Percentiles rank a stretch among this genome's conserved stretches.
Evolutionary conservation across 2,113 vertebrate genomes (phyloP).

Genomic region (Montifringilla adamsi): DNA sequence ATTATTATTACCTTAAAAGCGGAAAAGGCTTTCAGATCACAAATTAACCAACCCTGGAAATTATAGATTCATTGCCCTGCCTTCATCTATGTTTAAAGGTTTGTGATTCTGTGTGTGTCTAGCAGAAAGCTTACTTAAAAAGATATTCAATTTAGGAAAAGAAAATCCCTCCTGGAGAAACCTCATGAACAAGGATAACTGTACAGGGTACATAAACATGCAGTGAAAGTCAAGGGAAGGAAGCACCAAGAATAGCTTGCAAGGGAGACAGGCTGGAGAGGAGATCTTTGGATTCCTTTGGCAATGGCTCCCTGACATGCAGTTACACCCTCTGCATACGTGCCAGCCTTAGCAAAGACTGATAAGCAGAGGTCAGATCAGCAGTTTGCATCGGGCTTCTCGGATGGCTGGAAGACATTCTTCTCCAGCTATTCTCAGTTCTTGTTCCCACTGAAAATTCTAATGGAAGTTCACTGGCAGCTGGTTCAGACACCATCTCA

Average conservation of each 20-base stretch:
- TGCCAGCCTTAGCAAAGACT: not conserved
- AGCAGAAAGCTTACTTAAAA: not conserved
- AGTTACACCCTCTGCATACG: fast-evolving
- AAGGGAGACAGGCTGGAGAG: not conserved
- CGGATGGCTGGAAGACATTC: not conserved
- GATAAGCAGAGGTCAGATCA: not conserved
- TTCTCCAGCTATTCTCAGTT: not conserved
- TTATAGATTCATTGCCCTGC: not conserved
- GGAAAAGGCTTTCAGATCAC: not conserved
- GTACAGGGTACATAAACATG: not conserved
- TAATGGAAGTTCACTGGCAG: not conserved
- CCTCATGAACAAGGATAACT: not conserved
- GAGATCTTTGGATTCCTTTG: not conserved
- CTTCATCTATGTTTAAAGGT: not conserved
- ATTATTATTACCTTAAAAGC: not conserved
- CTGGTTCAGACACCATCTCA: not conserved
- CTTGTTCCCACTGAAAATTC: not conserved
- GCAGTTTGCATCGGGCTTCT: not conserved
- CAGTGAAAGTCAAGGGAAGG: not conserved
- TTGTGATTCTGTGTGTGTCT: not conserved
- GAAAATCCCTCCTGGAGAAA: not conserved
- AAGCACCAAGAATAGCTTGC: not conserved
- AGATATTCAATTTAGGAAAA: not conserved
- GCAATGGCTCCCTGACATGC: not conserved
- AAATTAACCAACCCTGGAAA: not conserved